Evolutionary conservation across 2,113 vertebrate species (phyloP).

Genomic region (Chaenocephalus aceratus): DNA sequence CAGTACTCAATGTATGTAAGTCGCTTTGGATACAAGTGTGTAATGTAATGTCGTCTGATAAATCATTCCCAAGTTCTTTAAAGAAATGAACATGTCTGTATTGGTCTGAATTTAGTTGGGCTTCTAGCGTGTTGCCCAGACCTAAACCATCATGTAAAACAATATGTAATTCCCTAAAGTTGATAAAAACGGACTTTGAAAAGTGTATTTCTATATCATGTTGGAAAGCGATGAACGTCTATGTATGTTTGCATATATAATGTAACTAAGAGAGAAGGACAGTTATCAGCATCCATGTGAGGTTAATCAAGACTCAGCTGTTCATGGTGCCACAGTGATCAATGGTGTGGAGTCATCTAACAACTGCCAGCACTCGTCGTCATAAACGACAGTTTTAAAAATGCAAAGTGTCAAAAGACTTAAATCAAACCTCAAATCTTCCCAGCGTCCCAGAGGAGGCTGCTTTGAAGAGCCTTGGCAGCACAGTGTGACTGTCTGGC

Average conservation of each 20-base stretch:
- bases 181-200: too few relatives aligned
- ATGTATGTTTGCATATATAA: too few relatives aligned
- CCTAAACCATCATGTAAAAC: neutral
- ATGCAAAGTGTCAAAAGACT: neutral
- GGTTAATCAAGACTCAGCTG: too few relatives aligned
- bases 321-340: neutral
- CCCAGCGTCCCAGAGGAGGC: neutral
- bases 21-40: too few relatives aligned
- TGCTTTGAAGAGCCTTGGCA: constrained; percentile 27
- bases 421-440: constrained; percentile 26
- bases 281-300: constrained; percentile 10
- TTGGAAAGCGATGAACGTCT: too few relatives aligned
- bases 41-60: too few relatives aligned
- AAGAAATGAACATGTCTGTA: neutral
- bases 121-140: neutral
- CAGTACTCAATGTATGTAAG: too few relatives aligned
- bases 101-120: neutral
- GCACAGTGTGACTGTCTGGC: constrained; percentile 20
- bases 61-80: neutral
- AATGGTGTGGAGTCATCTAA: constrained; percentile 4
- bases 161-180: neutral
- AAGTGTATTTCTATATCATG: too few relatives aligned
- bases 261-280: neutral
- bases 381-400: neutral
- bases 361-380: neutral